Conservation (phyloP, 2,888 invertebrate genomes). For the Heliconius cydno region DNA sequence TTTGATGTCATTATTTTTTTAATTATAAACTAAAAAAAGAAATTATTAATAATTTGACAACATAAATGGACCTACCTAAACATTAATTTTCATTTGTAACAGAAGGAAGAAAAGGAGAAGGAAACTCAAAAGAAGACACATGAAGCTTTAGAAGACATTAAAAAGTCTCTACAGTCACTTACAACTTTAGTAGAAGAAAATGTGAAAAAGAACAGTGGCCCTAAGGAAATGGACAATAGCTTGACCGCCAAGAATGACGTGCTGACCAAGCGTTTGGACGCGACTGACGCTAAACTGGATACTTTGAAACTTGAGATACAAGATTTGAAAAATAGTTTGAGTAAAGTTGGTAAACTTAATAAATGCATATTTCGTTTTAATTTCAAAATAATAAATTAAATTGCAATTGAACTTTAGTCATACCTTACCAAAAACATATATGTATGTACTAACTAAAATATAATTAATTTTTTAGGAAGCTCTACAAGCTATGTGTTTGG, state of each 20-base stretch:
- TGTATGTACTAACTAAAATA: too few species aligned
- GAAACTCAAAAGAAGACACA: slow-evolving; percentile 85
- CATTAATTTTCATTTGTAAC: slow-evolving; percentile 41
- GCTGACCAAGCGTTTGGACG: slow-evolving; percentile 63
- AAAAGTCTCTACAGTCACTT: slow-evolving; percentile 65
- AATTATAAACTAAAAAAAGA: neutral
- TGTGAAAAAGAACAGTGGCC: slow-evolving; percentile 48
- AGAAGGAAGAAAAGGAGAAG: slow-evolving; percentile 87
- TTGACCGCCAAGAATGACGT: slow-evolving; percentile 61
- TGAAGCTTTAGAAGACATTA: slow-evolving; percentile 79
- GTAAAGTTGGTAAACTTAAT: slow-evolving; percentile 57
- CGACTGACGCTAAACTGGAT: slow-evolving; percentile 71
- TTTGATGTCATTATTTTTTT: neutral
- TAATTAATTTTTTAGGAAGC: slow-evolving; percentile 58
- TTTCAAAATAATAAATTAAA: slow-evolving; percentile 2
- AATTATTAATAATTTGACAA: too few species aligned
- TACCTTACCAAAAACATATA: neutral
- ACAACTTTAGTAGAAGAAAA: slow-evolving; percentile 55
- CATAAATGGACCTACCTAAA: neutral
- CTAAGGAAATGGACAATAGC: slow-evolving; percentile 61
- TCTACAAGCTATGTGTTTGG: slow-evolving; percentile 66
- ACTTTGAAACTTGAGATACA: slow-evolving; percentile 68
- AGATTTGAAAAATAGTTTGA: slow-evolving; percentile 64
- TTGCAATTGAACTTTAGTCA: neutral
- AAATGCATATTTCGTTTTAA: neutral